Conservation (phyloP, 2,113 vertebrate species). For the Ornithorhynchus anatinus region DNA sequence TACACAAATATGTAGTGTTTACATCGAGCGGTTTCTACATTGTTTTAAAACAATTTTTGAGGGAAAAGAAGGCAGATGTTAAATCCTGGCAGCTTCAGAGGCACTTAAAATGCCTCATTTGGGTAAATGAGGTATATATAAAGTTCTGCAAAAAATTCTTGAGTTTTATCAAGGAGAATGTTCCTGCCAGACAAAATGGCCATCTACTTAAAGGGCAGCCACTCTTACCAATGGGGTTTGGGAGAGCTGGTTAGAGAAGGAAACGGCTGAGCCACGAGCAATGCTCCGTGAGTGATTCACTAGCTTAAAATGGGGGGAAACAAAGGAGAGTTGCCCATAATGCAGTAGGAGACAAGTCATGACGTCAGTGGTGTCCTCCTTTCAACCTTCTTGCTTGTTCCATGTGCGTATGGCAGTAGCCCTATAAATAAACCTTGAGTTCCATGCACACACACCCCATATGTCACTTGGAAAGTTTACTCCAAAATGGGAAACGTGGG, state of each 20-base stretch:
- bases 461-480: conserved; percentile 8
- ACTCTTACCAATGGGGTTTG: too few species aligned
- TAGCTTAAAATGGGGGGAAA: neutral
- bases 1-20: too few species aligned
- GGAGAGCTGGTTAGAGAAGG: neutral
- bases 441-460: neutral
- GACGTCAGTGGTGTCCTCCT: too few species aligned
- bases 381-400: too few species aligned
- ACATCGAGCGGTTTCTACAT: neutral
- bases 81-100: conserved; percentile 5
- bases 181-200: too few species aligned
- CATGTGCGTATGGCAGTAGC: neutral
- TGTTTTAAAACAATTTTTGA: conserved; percentile 20
- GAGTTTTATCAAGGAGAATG: too few species aligned
- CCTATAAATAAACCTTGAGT: conserved; percentile 5
- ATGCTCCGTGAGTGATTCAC: neutral
- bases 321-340: neutral
- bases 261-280: neutral
- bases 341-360: too few species aligned
- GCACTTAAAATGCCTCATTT: conserved; percentile 43
- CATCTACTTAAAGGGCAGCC: too few species aligned
- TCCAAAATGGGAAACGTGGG: too few species aligned
- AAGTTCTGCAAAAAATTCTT: too few species aligned
- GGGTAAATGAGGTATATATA: conserved; percentile 33
- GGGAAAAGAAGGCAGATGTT: conserved; percentile 35